A percentile compares a stretch with the other conserved stretches of the same genome.
Evolutionary conservation across 2,888 invertebrate species (phyloP).

Genomic region (Platycheirus rosarum): DNA sequence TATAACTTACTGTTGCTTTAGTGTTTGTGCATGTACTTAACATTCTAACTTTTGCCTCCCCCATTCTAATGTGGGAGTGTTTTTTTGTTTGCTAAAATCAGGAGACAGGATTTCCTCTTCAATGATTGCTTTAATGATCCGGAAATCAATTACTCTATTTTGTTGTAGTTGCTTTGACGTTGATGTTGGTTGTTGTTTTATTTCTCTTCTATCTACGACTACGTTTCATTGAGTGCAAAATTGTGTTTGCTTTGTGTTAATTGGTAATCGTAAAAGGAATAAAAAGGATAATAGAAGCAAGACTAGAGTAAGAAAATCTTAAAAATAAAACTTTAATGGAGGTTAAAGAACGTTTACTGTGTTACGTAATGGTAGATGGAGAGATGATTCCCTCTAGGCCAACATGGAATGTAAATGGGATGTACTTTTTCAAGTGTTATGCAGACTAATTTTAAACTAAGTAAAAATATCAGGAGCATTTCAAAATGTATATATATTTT

Average conservation of each 20-base stretch:
- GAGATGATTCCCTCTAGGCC: not conserved
- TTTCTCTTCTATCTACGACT: constrained; percentile 19
- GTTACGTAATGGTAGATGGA: constrained; percentile 7
- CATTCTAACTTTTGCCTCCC: not conserved
- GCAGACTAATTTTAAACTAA: no score
- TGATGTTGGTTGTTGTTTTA: constrained; percentile 5
- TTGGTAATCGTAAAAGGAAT: not conserved
- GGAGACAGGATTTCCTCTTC: constrained; percentile 46
- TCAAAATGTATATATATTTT: no score
- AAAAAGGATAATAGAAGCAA: not conserved
- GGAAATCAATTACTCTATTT: constrained; percentile 52
- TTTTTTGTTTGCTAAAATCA: constrained; percentile 33
- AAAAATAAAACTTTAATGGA: no score
- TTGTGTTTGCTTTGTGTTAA: constrained; percentile 39
- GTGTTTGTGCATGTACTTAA: constrained; percentile 26
- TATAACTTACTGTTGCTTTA: constrained; percentile 4
- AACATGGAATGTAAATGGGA: no score
- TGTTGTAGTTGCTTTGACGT: constrained; percentile 2
- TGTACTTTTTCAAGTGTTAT: no score
- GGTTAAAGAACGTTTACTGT: constrained; percentile 13
- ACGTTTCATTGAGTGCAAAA: constrained; percentile 47
- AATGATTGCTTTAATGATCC: constrained; percentile 49
- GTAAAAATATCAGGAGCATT: no score
- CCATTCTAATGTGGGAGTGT: not conserved
- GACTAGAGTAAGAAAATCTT: not conserved